Evolutionary conservation across 92 coral and sea anemone species (phyloP).

Genomic region (Epizoanthus fatuus): DNA sequence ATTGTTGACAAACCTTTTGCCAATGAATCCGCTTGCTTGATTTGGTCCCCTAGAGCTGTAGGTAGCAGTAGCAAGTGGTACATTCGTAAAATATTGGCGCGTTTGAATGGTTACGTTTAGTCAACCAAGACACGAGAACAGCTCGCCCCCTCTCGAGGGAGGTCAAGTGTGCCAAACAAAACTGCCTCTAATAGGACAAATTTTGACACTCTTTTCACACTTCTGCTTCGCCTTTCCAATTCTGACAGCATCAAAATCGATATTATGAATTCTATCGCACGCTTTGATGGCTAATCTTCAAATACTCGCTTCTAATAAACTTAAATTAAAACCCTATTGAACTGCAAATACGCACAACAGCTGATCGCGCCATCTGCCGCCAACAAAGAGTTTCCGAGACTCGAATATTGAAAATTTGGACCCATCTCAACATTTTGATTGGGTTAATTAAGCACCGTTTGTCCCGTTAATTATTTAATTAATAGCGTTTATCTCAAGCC

Average conservation of each 20-base stretch:
- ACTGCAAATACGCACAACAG: constrained; percentile 83
- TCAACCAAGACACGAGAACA: constrained; percentile 12
- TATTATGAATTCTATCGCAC: constrained; percentile 69
- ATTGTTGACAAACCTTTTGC: constrained; percentile 24
- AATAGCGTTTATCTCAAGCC: constrained; percentile 97
- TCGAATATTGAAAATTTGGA: constrained; percentile 92
- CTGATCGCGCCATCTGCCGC: constrained; percentile 94
- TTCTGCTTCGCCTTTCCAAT: constrained; percentile 54
- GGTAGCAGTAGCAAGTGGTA: constrained; percentile 1
- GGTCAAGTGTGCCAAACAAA: constrained; percentile 79
- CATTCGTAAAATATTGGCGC: background rate
- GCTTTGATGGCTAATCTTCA: constrained; percentile 76
- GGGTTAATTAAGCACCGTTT: constrained; percentile 99
- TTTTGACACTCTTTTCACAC: constrained; percentile 43
- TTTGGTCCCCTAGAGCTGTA: background rate
- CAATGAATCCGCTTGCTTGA: background rate
- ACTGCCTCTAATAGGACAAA: constrained; percentile 30
- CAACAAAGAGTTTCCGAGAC: constrained; percentile 92
- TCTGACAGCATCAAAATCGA: constrained; percentile 49
- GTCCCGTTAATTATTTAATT: constrained; percentile 99
- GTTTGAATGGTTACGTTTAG: background rate
- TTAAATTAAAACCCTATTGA: constrained; percentile 85
- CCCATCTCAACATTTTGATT: constrained; percentile 95
- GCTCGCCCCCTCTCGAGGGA: constrained; percentile 49
- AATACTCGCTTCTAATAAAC: constrained; percentile 76